Evolutionary conservation across 1,140 invertebrate species (phyloP), one percentile per base, ranked within the genome.

Genomic region (Phymorhynchus buccinoides): DNA sequence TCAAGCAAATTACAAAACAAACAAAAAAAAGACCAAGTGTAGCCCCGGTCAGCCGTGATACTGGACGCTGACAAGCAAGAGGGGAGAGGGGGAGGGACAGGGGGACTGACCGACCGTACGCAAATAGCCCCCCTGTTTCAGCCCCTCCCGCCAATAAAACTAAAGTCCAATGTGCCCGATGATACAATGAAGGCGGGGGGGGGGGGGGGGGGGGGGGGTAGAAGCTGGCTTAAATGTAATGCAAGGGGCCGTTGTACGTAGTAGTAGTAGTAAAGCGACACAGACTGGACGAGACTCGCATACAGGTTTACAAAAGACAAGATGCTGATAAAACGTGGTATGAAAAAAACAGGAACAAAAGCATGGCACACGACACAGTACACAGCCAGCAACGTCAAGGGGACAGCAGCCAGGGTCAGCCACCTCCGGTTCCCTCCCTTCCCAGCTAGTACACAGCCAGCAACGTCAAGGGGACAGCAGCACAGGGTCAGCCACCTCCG

Each of bases 1-100:
- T 75, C 35, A 75, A 75, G 73, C 73, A 39, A 39, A 75, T 41
- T 75, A 75, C 73, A 75, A 75, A 75, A 75, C 39, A 75, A 75
- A 75, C 39, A 32, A 75, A 27, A 62, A 48, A 18, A 73, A 32
- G 35, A 75, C 35, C 73, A 75, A 22, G 73, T 75, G 73, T 41
- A 75, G 73, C 73, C 73, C 73, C 73, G 9, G 27, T 35, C 37
- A 75, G 35, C 18, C 9, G 35, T 62, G 14, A 37, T 41, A 41
- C 37, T 75, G 37, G 73, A 37, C 37, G 18, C 18, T 37, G 73
- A 75, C 32, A 75, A 75, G 73, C 73, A 41, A 27, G 41, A 39
- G 35, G 27, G 37, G 14, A 1, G 35, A 75, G 37, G 35, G 37
- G 37, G 30, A 6, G 37, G 73, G 37, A n/a, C n/a, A 75, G 37